Conservation (phyloP, 1,140 invertebrate genomes). For the Acromyrmex charruanus region DNA sequence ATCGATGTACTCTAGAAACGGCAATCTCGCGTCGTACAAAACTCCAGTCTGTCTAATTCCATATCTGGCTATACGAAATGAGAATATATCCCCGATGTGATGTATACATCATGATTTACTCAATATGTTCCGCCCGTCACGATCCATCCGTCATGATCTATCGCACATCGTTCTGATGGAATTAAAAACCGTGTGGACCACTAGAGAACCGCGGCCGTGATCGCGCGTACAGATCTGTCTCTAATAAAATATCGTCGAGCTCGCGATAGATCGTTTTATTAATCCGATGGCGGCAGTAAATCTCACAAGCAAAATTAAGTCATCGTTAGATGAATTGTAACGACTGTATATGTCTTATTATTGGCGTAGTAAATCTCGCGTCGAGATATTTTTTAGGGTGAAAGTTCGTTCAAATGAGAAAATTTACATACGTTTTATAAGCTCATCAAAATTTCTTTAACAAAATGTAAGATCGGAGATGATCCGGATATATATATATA, state of each 20-base stretch:
- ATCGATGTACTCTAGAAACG: slow-evolving; percentile 50
- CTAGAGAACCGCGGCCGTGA: slow-evolving; percentile 39
- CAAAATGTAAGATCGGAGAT: not conserved
- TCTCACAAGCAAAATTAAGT: slow-evolving; percentile 70
- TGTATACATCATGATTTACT: slow-evolving; percentile 73
- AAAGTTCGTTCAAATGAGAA: not conserved
- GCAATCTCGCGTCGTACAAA: slow-evolving; percentile 39
- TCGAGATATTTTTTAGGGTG: slow-evolving; percentile 26
- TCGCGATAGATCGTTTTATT: slow-evolving; percentile 62
- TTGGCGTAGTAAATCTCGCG: not conserved
- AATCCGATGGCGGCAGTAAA: slow-evolving; percentile 65
- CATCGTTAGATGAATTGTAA: slow-evolving; percentile 70
- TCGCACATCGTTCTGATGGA: slow-evolving; percentile 62
- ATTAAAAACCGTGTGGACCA: slow-evolving; percentile 68
- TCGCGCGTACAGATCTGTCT: slow-evolving; percentile 62
- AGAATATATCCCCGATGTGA: slow-evolving; percentile 57
- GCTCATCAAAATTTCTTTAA: not conserved
- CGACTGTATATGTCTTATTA: slow-evolving; percentile 55
- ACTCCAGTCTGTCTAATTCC: slow-evolving; percentile 59
- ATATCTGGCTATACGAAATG: slow-evolving; percentile 55
- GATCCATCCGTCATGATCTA: slow-evolving; percentile 72
- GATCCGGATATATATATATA: not conserved
- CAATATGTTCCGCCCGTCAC: slow-evolving; percentile 66
- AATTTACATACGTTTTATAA: not conserved
- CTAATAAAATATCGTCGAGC: slow-evolving; percentile 69